Base-by-base conservation (phyloP, 1,140 invertebrate genomes). In the Laodelphax striatellus region DNA sequence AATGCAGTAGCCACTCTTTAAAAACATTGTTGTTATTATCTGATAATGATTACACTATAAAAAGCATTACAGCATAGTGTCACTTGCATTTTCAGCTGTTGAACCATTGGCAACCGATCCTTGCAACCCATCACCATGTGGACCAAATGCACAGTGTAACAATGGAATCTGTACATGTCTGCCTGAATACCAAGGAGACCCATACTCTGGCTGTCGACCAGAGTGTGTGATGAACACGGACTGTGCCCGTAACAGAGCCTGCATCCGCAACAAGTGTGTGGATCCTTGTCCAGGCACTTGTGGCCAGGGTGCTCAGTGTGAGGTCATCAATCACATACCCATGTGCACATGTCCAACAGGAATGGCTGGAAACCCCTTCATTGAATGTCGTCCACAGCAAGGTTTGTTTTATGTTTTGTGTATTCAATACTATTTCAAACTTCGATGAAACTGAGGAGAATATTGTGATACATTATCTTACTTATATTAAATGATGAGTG, bases 211-310 rank as follows among this genome's bases (percentile, higher is more conserved):
- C 24, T 86, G 84, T 71, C 72, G 82, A 67, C 78, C 82, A 46
- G 81, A 84, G 76, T 85, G 83, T 70, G 75, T 79, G 46, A 74
- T 81, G 2, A 84, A 82, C 69, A 76, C 75, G 31, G 83, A 85
- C 70, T 85, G 83, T 73, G 71, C 80, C 5, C 75, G 77, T 42
- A 78, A 82, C 56, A 77, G 74, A 66, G 81, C 87, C 2, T 92
- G 89, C 65, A 79, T 88, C 16, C 79, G 79, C 62, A 82, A 84
- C 65, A 86, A 85, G 75, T 90, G 88, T 69, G 71, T 78, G 31
- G 85, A 91, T 71, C 87, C 87, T 17, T 91, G 88, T 69, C 75
- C 76, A 16, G 83, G 81, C 57, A 80, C 80, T 19, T 90, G 87
- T 72, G 86, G 86, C 0, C 75, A 80, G 55, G 82, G 82, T 68